These are phyloP conservation scores for Manacus vitellinus DNA, from an alignment of 2,113 vertebrate species.

Conservation along the genomic window DNA sequence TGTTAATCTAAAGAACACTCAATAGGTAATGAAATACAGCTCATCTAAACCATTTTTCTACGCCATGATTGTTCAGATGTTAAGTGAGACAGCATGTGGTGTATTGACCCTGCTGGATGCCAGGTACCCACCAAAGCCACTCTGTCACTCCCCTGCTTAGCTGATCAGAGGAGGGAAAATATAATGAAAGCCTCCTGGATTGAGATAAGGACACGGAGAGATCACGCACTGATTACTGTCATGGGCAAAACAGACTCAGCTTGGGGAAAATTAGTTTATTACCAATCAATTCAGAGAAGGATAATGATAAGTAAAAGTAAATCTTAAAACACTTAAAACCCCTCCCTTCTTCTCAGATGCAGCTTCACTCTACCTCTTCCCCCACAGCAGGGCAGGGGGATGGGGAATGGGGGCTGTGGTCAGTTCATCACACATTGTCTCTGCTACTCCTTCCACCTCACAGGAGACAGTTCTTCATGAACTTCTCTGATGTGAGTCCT, in stretches of 20 bases:
- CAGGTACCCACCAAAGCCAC: background rate
- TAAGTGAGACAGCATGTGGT: background rate
- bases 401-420: background rate
- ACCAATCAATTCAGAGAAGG: background rate
- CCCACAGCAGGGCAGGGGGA: background rate
- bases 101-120: background rate
- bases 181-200: background rate
- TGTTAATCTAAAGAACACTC: background rate
- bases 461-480: background rate
- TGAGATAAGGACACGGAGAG: background rate
- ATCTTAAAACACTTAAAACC: background rate
- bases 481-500: background rate
- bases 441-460: background rate
- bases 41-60: background rate
- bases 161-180: background rate
- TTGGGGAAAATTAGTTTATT: background rate
- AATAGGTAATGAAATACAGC: background rate
- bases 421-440: rapidly evolving
- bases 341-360: background rate
- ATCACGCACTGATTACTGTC: background rate
- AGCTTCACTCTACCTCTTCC: background rate
- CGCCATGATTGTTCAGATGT: background rate
- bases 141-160: background rate
- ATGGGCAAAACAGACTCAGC: background rate
- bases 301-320: background rate